Percentiles rank a stretch among this genome's conserved stretches.
phyloP scores from a whole-genome alignment of 2,113 vertebrate species.

The Chaetodon trifascialis region DNA sequence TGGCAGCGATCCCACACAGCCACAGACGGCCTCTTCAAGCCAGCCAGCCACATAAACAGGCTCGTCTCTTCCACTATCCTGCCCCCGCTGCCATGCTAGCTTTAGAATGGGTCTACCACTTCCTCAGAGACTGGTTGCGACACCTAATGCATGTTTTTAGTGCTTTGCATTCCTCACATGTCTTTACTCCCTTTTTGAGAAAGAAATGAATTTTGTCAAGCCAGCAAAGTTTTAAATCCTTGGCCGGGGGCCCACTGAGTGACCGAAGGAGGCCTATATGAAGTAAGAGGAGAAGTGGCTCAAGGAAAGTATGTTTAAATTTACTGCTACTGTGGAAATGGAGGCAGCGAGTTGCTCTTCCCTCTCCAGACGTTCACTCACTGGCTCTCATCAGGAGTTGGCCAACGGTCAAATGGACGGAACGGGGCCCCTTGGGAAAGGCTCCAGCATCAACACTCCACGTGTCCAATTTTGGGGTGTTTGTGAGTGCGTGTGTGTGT shows the following conservation, averaged over 20 bases:
- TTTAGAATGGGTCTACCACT: constrained; percentile 73
- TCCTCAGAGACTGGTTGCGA: constrained; percentile 76
- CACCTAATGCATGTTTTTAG: constrained; percentile 76
- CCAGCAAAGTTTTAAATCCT: constrained; percentile 60
- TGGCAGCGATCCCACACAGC: constrained; percentile 41
- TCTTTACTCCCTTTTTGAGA: constrained; percentile 54
- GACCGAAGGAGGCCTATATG: constrained; percentile 55
- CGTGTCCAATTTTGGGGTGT: constrained; percentile 63
- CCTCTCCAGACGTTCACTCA: constrained; percentile 63
- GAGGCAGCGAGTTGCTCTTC: constrained; percentile 59
- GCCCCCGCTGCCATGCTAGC: constrained; percentile 60
- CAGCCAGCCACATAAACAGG: constrained; percentile 74
- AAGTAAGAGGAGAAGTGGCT: constrained; percentile 55
- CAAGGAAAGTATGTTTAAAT: constrained; percentile 55
- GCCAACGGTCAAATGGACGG: constrained; percentile 72
- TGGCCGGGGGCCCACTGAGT: constrained; percentile 47
- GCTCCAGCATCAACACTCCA: constrained; percentile 80
- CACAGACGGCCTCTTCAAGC: constrained; percentile 54
- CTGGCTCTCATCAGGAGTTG: constrained; percentile 77
- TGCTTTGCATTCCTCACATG: constrained; percentile 76
- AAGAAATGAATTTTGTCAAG: constrained; percentile 71
- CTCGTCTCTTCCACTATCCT: constrained; percentile 62
- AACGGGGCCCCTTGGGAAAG: constrained; percentile 71
- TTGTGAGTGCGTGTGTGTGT: constrained; percentile 22
- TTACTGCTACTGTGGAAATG: constrained; percentile 77